Base-by-base conservation (phyloP, 2,113 vertebrate genomes). In the Pedetes capensis region DNA sequence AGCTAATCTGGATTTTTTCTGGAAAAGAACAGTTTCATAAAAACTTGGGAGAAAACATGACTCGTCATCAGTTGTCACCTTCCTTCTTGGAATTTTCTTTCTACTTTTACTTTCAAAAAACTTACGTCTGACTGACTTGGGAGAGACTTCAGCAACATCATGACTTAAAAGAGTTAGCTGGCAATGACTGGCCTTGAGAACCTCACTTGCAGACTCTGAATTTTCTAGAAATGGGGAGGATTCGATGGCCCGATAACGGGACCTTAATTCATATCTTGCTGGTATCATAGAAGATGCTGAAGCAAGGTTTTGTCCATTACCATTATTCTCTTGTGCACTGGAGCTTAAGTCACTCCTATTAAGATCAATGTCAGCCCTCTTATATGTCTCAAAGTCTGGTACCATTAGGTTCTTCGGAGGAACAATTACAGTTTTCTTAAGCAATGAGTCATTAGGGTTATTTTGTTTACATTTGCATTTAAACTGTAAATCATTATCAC, bases 391-490 rank as follows among this genome's bases (percentile, higher is more conserved):
- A 27, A 93, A 80, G 47, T 98, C 97, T 92, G 97, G 96, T 63
- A 95, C 82, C 32, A 55, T 71, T 14, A 91, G n/a, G 61, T 97
- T 97, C 97, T 97, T 98, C 0, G 99, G 99, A 87, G 98, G 98
- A 0, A 84, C 98, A 94, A 98, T 98, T 42, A 99, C 96, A 91
- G 99, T 98, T 90, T 99, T 96, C 89, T 99, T 99, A 78, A 98
- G 98, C 91, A 97, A 53, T 8, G 98, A 98, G 32, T 99, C 98
- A 4, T 99, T 99, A 34, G 99, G 92, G 63, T 99, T 98, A 85
- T 98, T 98, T 10, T 96, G 98, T 97, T 99, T 99, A 95, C 99
- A 99, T 94, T 98, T 99, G 94, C 99, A 59, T 16, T 12, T 8
- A 17, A 16, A 98, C 82, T 98, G 98, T 55, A 98, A 29, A 37